Evolutionary conservation across 2,888 invertebrate species (phyloP).

Genomic region (Operophtera brumata): DNA sequence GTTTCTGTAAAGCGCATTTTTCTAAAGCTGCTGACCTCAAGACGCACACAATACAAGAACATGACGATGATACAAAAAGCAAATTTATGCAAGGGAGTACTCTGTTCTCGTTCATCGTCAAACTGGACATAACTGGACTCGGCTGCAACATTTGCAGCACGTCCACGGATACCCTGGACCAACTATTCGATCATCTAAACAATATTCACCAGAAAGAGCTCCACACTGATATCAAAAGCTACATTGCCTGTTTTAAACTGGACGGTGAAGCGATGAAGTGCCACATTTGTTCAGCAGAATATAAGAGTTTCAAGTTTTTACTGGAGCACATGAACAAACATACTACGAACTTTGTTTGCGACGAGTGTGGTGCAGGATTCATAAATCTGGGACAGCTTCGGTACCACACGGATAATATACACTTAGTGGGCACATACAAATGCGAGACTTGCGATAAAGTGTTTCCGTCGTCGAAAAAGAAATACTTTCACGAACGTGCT

Average conservation of each 20-base stretch:
- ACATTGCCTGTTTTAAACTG: conserved; percentile 59
- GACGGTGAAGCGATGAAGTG: conserved; percentile 51
- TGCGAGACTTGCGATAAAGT: conserved; percentile 23
- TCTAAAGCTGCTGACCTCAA: conserved; percentile 36
- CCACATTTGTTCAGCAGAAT: conserved; percentile 47
- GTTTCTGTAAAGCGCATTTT: conserved; percentile 35
- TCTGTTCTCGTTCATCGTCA: conserved; percentile 41
- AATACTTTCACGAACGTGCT: conserved; percentile 20
- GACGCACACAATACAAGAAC: conserved; percentile 27
- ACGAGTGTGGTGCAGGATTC: conserved; percentile 43
- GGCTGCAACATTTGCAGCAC: conserved; percentile 44
- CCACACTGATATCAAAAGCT: conserved; percentile 44
- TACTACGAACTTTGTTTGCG: conserved; percentile 55
- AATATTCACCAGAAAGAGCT: conserved; percentile 39
- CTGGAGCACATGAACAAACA: conserved; percentile 65
- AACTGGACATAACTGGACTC: conserved; percentile 48
- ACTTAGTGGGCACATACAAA: conserved; percentile 44
- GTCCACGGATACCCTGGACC: conserved; percentile 32
- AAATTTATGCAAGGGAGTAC: conserved; percentile 13
- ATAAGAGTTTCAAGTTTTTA: conserved; percentile 52
- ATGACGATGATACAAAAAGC: conserved; percentile 18
- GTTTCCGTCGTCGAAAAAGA: conserved; percentile 21
- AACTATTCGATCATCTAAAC: conserved; percentile 29
- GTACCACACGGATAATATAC: conserved; percentile 46
- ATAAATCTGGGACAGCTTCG: conserved; percentile 36